Evolutionary conservation across 2,797 vertebrate species (phyloP).

Genomic region (Coregonus ussuriensis): DNA sequence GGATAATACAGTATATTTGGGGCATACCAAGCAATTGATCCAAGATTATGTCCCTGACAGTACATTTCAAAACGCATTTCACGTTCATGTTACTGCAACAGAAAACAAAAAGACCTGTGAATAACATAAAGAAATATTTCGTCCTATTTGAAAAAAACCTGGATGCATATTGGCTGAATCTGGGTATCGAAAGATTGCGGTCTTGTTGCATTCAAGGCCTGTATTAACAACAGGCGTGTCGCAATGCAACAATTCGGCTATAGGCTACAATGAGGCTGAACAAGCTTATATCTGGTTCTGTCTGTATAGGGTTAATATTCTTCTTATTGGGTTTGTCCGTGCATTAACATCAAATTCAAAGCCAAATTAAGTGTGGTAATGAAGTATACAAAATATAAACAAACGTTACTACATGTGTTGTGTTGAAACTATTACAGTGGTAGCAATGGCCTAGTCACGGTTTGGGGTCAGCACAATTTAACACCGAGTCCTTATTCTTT

Average conservation of each 20-base stretch:
- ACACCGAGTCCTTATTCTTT: conserved; percentile 31
- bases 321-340: conserved; percentile 25
- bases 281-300: conserved; percentile 69
- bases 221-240: conserved; percentile 46
- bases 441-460: neutral
- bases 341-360: conserved; percentile 31
- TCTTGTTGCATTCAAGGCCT: conserved; percentile 29
- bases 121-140: conserved; percentile 38
- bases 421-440: conserved; percentile 30
- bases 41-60: conserved; percentile 57
- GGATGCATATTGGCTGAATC: conserved; percentile 27
- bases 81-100: conserved; percentile 27
- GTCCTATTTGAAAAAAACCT: conserved; percentile 16
- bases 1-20: conserved; percentile 71
- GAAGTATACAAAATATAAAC: conserved; percentile 50
- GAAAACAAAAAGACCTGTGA: conserved; percentile 45
- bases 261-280: conserved; percentile 35
- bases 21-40: conserved; percentile 64
- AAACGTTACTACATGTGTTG: conserved; percentile 22
- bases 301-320: conserved; percentile 47
- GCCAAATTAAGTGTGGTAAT: conserved; percentile 19
- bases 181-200: conserved; percentile 37
- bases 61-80: conserved; percentile 45
- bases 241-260: conserved; percentile 54
- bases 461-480: conserved; percentile 45